Base-by-base conservation (phyloP, 1,140 invertebrate species). In the Notospermus geniculatus region DNA sequence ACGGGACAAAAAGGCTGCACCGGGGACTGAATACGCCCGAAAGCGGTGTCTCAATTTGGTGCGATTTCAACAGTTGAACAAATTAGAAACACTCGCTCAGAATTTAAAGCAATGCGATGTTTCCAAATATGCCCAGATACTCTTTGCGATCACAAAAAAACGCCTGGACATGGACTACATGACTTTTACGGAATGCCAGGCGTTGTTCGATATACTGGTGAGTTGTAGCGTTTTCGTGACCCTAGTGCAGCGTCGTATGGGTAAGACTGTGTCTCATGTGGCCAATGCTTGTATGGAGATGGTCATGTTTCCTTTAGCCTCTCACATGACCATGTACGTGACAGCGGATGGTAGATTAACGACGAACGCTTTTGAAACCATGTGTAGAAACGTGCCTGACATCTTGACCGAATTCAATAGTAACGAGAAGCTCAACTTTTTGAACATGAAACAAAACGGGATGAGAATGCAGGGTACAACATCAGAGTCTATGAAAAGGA, bases 21-120 rank as follows among this genome's bases (percentile, higher is more conserved):
- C 46, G 4, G 46, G 46, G 19, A 50, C 46, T n/a, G 46, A 50
- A 9, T 50, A 50, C 25, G 46, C 5, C 9, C 4, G n/a, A 50
- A 5, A 23, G 46, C 46, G n/a, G 5, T 50, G 46, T 50, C n/a
- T 50, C 25, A n/a, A 50, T n/a, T 50, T 50, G 46, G 46, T 27
- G 9, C 5, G 46, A 23, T 50, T 50, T 50, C 46, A 50, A n/a
- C 25, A 27, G 4, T 27, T 50, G n/a, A 50, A 50, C n/a, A 50
- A 50, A n/a, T 50, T 50, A 9, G 46, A 50, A 50, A 50, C 46
- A 23, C 46, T 50, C 25, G 46, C 46, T 50, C 46, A 50, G 19
- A 50, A 50, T 50, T 5, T 50, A 7, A 50, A 50, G n/a, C 5
- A n/a, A 23, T 23, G 46, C n/a, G 19, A 50, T n/a, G n/a, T 50